These are phyloP conservation scores for Notechis scutatus DNA, from an alignment of 2,113 vertebrate species.

Conservation along the genomic window DNA sequence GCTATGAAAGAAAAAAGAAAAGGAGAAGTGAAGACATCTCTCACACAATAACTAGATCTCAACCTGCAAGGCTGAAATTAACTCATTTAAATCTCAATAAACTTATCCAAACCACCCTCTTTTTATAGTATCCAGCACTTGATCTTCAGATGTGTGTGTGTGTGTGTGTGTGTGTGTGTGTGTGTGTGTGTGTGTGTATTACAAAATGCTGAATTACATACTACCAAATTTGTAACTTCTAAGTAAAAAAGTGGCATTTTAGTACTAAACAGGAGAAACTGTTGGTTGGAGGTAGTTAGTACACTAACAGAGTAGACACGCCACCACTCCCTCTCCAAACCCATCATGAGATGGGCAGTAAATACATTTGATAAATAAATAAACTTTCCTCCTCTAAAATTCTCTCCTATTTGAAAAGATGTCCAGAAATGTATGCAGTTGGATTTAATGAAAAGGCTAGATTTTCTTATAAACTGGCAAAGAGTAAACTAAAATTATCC, in stretches of 20 bases:
- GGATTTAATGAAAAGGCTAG: not conserved
- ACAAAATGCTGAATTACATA: not conserved
- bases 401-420: not conserved
- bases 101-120: not conserved
- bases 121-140: not conserved
- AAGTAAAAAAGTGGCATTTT: not conserved
- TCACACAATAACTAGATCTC: not conserved
- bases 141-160: not conserved
- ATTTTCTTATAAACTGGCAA: not conserved
- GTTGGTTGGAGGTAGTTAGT: not conserved
- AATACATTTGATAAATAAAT: not conserved
- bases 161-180: not conserved
- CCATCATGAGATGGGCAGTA: not conserved
- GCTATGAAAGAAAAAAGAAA: conserved; percentile 66
- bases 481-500: not conserved
- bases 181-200: not conserved
- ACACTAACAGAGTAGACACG: not conserved
- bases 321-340: not conserved
- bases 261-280: not conserved
- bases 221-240: not conserved
- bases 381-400: not conserved
- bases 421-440: not conserved
- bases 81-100: not conserved
- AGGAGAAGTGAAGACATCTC: not conserved
- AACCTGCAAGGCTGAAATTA: not conserved